Evolutionary conservation across 1,140 invertebrate genomes (phyloP), one percentile per base, ranked within the genome.

Genomic region (Palaemon carinicauda): DNA sequence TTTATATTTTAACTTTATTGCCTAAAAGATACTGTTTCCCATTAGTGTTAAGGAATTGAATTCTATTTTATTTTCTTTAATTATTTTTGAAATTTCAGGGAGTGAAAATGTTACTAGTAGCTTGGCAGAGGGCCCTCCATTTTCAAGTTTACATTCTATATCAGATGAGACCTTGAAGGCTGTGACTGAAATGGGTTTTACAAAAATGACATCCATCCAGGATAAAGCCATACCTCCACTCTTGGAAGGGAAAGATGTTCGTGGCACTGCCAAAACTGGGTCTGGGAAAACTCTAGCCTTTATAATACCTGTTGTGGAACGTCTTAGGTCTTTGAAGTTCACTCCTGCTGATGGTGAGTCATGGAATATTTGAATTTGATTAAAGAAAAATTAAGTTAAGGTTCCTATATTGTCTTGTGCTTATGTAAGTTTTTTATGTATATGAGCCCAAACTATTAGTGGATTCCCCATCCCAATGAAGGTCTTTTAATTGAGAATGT

Each of bases 271-370:
- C 0, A 97, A 99, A 92, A 99, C 98, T 65, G 98, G 98, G 33
- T 98, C 97, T 90, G 98, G 98, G 41, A 99, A 99, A 93, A 99
- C 98, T 0, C 91, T 99, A 56, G 98, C 98, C n/a, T 99, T 99
- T 93, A 91, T 99, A 17, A 95, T 99, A 90, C 98, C 98, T 12
- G 95, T 96, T 92, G 93, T 74, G 54, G 60, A 54, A 19, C 33
- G 52, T 98, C 0, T 91, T 99, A 56, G 98, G 98, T 7, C 7
- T 14, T 19, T 82, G 50, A 73, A 33, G 19, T 33, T 33, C 27
- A 31, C 50, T 33, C 60, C 27, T 41, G 5, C 5, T n/a, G 19
- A 60, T 24, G 31, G 31, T 53, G 19, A 56, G 9, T 53, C n/a
- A n/a, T 75, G 33, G 33, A 71, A 29, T 41, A 71, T 71, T 21